A percentile compares a stretch with the other conserved stretches of the same genome.
phyloP scores from a whole-genome alignment of 1,140 invertebrate genomes.

The Drosophila pruinosa region DNA sequence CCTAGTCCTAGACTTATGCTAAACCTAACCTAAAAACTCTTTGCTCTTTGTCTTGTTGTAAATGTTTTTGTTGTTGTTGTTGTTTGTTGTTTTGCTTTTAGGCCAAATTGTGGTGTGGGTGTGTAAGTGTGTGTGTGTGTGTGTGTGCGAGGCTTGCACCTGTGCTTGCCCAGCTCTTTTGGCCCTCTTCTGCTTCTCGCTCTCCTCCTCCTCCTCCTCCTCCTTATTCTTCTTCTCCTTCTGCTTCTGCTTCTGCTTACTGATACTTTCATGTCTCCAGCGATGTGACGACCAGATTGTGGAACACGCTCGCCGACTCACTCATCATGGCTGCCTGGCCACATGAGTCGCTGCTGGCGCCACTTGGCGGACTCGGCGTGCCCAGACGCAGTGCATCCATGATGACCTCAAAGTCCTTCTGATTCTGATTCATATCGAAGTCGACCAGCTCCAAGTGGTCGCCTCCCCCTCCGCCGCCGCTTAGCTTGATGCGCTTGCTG shows the following conservation, averaged over 20 bases:
- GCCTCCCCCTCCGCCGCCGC: not conserved
- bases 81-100: conserved; percentile 10
- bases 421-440: conserved; percentile 82
- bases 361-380: conserved; percentile 82
- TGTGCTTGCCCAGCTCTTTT: not conserved
- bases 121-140: too few species aligned
- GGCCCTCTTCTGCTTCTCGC: not conserved
- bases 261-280: conserved; percentile 86
- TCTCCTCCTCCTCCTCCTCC: not conserved
- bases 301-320: conserved; percentile 87
- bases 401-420: conserved; percentile 83
- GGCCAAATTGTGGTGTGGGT: conserved; percentile 6
- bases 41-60: conserved; percentile 49
- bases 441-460: conserved; percentile 79
- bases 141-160: too few species aligned
- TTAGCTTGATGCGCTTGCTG: conserved; percentile 51
- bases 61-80: conserved; percentile 16
- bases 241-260: conserved; percentile 50
- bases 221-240: not conserved
- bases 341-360: conserved; percentile 83
- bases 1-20: conserved; percentile 16
- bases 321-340: conserved; percentile 88
- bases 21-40: conserved; percentile 30
- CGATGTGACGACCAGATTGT: conserved; percentile 87
- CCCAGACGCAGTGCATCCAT: conserved; percentile 83